Base-by-base conservation (phyloP, 2,888 invertebrate species). In the Oxyteleia sp. region DNA sequence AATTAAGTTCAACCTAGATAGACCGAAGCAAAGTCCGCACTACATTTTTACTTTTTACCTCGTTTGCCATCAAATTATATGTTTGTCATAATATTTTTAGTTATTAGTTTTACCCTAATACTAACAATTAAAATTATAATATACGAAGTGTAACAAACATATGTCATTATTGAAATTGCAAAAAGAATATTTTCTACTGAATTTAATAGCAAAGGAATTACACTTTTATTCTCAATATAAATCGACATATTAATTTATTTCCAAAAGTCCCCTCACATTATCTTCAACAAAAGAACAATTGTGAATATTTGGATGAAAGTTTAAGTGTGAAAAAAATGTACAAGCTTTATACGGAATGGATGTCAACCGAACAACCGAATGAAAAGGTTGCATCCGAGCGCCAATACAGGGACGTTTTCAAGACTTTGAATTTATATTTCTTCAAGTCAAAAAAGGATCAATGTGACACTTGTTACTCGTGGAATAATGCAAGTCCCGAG, bases 401-500 rank as follows among this genome's bases (percentile, higher is more conserved):
- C 4, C 69, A 69, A 47, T 78, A 78, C 15, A 43, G 55, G 13
- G 63, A 69, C 20, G n/a, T 69, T 5, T 68, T 68, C 32, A 45
- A 55, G 8, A n/a, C 7, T 15, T 55, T 43, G 10, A 69, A 69
- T 69, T 8, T 69, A 3, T 43, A 35, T 43, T 69, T 69, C 18
- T 80, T 68, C n/a, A 72, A 82, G 41, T 71, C 84, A 0, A 85
- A 85, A 55, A 90, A 90, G 76, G 90, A 91, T 75, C 88, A 86
- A 35, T 92, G 90, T 57, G 89, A 90, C 71, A 69, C 74, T 10
- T 90, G 90, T 82, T 85, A 82, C 26, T 59, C 85, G 5, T 89
- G 86, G 66, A 81, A 89, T 76, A 89, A 89, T 85, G 86, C 90
- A 61, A 84, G 79, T 11, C 87, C 88, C 76, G 64, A 63, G 23